Base-by-base conservation (phyloP, 1,140 invertebrate genomes). In the Gryllus bimaculatus region DNA sequence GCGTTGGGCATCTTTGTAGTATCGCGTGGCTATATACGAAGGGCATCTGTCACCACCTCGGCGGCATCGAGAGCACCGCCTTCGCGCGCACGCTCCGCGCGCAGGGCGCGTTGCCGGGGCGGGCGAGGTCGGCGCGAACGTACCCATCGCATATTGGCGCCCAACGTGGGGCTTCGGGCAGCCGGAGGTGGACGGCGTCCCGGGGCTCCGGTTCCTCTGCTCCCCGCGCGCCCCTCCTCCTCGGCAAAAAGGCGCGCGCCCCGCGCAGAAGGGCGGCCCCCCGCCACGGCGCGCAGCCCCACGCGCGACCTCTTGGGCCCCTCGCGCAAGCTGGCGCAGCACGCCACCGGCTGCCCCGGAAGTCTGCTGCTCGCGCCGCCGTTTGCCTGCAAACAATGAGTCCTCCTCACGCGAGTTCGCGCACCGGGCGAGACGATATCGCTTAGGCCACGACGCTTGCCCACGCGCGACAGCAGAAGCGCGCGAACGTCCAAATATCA, bases 91-190 rank as follows among this genome's bases (percentile, higher is more conserved):
- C n/a, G n/a, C n/a, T n/a, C n/a, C n/a, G n/a, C n/a, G n/a, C n/a
- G n/a, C n/a, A n/a, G n/a, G 84, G 78, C 89, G 85, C 0, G 91
- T n/a, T 93, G 8, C 95, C 95, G 20, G 85, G 86, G 83, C 93
- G 92, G 74, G 93, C 90, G 0, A 90, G 87, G 8, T 89, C 85
- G 8, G 90, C 89, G 0, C 90, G 84, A 0, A 99, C 90, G 84
- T 99, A 99, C 94, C 98, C 96, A 99, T 99, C 8, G 95, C 95
- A 99, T 92, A 81, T 98, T 98, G 49, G 90, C 91, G 1, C 93
- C 93, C 0, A 98, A 86, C 75, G 91, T 93, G 0, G 98, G 98
- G 80, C 96, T 96, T n/a, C 0, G 97, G 97, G 83, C 95, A 97
- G 39, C 98, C 98, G 83, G 96, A 98, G 15, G 98, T 99, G n/a